Conservation (phyloP, 2,797 vertebrate species). For the Takifugu ocellatus region DNA sequence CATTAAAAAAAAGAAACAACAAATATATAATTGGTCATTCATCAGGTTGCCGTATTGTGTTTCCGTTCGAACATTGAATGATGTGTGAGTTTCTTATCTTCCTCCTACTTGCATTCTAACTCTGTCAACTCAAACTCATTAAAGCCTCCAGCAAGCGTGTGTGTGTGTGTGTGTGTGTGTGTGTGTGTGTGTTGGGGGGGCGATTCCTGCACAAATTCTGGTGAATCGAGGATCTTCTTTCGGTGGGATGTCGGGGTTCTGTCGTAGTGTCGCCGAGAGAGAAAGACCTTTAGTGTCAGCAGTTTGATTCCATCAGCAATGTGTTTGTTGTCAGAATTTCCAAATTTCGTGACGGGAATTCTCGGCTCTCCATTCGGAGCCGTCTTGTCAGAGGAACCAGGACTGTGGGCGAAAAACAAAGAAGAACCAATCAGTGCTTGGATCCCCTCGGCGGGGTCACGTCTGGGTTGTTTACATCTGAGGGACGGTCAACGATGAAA, state of each 20-base stretch:
- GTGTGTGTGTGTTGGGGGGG: background rate
- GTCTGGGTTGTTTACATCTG: slow-evolving; percentile 2
- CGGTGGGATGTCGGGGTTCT: slow-evolving; percentile 19
- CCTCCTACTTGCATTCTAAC: slow-evolving; percentile 57
- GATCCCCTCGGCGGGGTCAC: background rate
- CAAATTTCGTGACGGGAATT: slow-evolving; percentile 71
- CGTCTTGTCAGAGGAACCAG: slow-evolving; percentile 95
- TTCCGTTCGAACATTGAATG: slow-evolving; percentile 60
- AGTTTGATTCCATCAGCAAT: slow-evolving; percentile 66
- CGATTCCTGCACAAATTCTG: slow-evolving; percentile 27
- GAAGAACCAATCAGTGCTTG: slow-evolving; percentile 14
- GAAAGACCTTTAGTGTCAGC: slow-evolving; percentile 69
- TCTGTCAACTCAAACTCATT: slow-evolving; percentile 62
- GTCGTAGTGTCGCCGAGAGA: slow-evolving; percentile 59
- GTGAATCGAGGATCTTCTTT: slow-evolving; percentile 52
- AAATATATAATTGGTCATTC: slow-evolving; percentile 70
- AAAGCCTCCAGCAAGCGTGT: slow-evolving; percentile 57
- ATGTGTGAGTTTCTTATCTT: slow-evolving; percentile 57
- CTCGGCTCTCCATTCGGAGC: slow-evolving; percentile 74
- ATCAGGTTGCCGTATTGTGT: slow-evolving; percentile 61
- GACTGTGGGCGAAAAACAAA: slow-evolving; percentile 73
- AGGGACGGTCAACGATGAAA: background rate
- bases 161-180: background rate
- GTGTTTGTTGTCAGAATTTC: slow-evolving; percentile 60
- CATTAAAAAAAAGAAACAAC: slow-evolving; percentile 45